Evolutionary conservation across 2,113 vertebrate genomes (phyloP).

Genomic region (Callopanchax toddi): DNA sequence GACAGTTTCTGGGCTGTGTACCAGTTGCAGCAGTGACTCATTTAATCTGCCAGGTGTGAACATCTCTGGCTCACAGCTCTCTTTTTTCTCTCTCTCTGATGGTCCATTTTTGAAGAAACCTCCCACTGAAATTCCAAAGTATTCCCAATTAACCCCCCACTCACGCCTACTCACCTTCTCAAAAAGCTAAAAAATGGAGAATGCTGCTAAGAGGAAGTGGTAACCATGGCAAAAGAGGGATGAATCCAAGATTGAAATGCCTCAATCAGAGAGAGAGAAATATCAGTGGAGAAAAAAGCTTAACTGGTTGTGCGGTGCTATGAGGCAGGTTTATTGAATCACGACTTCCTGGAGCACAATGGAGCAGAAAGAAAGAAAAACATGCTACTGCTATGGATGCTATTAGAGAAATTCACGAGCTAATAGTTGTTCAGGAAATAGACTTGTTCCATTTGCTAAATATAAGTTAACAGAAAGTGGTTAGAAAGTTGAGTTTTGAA

Average conservation of each 20-base stretch:
- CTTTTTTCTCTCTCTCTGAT: not conserved
- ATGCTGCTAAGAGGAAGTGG: constrained; percentile 28
- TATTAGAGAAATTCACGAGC: not conserved
- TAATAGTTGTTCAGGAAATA: not conserved
- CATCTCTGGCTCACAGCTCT: constrained; percentile 26
- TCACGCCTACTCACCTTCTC: constrained; percentile 38
- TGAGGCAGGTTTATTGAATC: not conserved
- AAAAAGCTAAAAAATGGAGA: constrained; percentile 40
- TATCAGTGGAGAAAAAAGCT: constrained; percentile 18
- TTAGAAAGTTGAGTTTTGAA: not conserved
- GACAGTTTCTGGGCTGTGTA: constrained; percentile 9
- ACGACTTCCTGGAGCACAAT: not conserved
- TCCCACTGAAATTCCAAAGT: constrained; percentile 50
- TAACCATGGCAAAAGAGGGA: constrained; percentile 53
- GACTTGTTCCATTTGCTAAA: too few relatives aligned
- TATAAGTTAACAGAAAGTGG: not conserved
- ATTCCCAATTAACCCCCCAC: constrained; percentile 40
- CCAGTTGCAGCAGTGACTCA: constrained; percentile 20
- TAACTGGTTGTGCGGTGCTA: not conserved
- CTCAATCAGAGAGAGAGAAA: constrained; percentile 31
- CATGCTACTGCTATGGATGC: not conserved
- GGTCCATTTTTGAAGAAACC: constrained; percentile 28
- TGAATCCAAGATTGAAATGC: constrained; percentile 18
- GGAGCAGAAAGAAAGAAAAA: not conserved
- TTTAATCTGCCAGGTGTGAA: constrained; percentile 30